These are phyloP conservation scores for Allophyes oxyacanthae DNA, from an alignment of 2,888 invertebrate genomes.

Conservation along the genomic window DNA sequence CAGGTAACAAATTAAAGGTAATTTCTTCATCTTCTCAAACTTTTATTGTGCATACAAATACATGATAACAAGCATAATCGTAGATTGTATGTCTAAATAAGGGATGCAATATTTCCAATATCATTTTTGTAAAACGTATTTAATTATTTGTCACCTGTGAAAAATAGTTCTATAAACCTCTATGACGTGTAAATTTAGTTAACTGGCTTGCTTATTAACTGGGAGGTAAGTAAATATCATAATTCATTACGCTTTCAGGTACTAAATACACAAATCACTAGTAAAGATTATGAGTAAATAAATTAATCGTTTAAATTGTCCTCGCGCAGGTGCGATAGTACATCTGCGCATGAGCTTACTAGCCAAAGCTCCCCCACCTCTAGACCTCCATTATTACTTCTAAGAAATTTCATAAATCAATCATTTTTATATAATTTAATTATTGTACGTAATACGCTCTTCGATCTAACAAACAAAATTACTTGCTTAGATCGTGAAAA, in stretches of 20 bases:
- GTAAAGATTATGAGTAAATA: conserved; percentile 58
- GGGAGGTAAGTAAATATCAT: conserved; percentile 2
- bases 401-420: conserved; percentile 55
- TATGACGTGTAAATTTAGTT: no score
- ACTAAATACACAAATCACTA: conserved; percentile 45
- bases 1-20: conserved; percentile 7
- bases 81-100: background rate
- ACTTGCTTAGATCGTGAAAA: conserved; percentile 50
- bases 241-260: conserved; percentile 55
- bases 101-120: background rate
- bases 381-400: conserved; percentile 55
- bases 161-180: no score
- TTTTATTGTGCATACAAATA: conserved; percentile 2
- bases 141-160: no score
- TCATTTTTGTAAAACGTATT: background rate
- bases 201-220: background rate
- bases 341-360: conserved; percentile 78
- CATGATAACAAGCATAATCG: background rate
- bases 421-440: conserved; percentile 45
- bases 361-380: conserved; percentile 69
- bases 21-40: conserved; percentile 16
- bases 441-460: conserved; percentile 22
- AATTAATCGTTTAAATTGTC: conserved; percentile 72
- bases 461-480: conserved; percentile 47
- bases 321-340: conserved; percentile 78